Base-by-base conservation (phyloP, 2,113 vertebrate genomes). In the Tetrax tetrax region DNA sequence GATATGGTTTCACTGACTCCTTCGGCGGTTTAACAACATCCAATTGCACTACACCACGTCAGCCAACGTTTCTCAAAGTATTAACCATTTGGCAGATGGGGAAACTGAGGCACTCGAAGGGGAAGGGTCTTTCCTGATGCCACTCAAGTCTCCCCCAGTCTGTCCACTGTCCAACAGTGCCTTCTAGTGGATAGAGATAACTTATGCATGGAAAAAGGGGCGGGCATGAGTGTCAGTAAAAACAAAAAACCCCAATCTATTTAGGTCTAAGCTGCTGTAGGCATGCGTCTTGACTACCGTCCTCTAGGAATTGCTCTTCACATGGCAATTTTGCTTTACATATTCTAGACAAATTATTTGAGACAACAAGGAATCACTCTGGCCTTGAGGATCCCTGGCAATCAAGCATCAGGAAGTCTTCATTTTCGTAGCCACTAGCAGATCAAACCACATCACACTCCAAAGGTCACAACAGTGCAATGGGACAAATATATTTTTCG, bases 111-210 rank as follows among this genome's bases (percentile, higher is more conserved):
- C 87, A 91, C 74, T 3, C 13, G 2, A 70, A 6, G 33, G 38
- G 64, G 74, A 66, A 51, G 50, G 41, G 65, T 74, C 89, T 28
- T 51, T 2, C 23, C 61, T 75, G 66, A 33, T 22, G 89, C 51
- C 70, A 74, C 66, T 56, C 20, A 9, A 12, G 35, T 1, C 15
- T 43, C 83, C 76, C 84, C 47, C 22, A 8, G 24, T 4, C 74
- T 74, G 83, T 95, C 54, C 71, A 15, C 96, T 96, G 91, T 93
- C 50, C 96, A 92, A 97, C 91, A 96, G 89, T 48, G 94, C 93
- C 93, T 83, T 83, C 96, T 97, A 74, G 57, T 91, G 96, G 95
- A 57, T 2, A 81, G 29, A 65, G 3, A 41, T 6, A 50, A 47
- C 9, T 35, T 21, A 29, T 25, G 50, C 90, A 38, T 0, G 23